These are phyloP conservation scores for Acanthiza pusilla DNA, from an alignment of 2,797 vertebrate species.

Conservation along the genomic window DNA sequence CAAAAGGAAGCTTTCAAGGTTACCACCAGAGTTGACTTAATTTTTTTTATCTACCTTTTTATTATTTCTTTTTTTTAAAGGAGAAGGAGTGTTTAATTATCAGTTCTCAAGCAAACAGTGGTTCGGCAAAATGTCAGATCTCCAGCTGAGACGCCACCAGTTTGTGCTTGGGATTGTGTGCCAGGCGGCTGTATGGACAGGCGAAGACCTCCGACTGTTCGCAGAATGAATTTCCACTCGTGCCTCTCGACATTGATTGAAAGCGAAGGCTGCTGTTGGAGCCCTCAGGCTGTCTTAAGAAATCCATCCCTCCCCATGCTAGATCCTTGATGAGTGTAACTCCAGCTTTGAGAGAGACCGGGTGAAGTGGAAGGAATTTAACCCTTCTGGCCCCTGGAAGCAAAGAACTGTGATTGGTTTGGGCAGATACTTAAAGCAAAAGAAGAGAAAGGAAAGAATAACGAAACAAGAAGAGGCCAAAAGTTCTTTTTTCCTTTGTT, in stretches of 20 bases:
- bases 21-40: background rate
- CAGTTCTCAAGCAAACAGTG: slow-evolving; percentile 56
- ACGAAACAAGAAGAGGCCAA: background rate
- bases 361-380: background rate
- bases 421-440: background rate
- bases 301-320: slow-evolving; percentile 60
- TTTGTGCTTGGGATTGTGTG: slow-evolving; percentile 57
- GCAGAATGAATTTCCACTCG: slow-evolving; percentile 72
- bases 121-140: slow-evolving; percentile 63
- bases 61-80: background rate
- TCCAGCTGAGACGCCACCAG: slow-evolving; percentile 61
- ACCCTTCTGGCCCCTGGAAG: background rate
- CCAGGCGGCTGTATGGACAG: slow-evolving; percentile 61
- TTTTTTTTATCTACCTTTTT: background rate
- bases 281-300: slow-evolving; percentile 65
- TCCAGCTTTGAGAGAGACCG: slow-evolving; percentile 12
- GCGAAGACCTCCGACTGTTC: slow-evolving; percentile 68
- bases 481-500: too few species aligned
- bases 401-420: background rate
- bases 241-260: slow-evolving; percentile 71
- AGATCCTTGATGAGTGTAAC: slow-evolving; percentile 63
- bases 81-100: slow-evolving; percentile 72
- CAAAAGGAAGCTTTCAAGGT: slow-evolving; percentile 51
- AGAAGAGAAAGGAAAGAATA: background rate
- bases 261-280: slow-evolving; percentile 68